Conservation (phyloP, 2,113 vertebrate genomes). For the Craseonycteris thonglongyai region DNA sequence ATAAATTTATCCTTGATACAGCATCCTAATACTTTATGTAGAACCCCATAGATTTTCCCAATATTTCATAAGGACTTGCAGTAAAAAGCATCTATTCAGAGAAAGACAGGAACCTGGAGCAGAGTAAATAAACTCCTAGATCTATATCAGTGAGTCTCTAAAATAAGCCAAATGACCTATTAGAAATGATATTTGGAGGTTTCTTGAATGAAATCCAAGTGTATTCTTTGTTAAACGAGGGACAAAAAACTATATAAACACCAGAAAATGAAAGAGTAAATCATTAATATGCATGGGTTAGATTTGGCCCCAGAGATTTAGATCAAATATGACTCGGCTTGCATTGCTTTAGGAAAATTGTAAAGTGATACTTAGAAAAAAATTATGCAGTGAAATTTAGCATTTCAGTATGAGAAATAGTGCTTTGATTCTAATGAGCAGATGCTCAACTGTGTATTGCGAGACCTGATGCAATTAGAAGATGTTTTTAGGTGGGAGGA, state of each 20-base stretch:
- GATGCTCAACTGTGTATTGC: constrained; percentile 74
- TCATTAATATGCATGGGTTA: constrained; percentile 58
- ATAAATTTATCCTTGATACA: not conserved
- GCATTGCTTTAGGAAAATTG: constrained; percentile 66
- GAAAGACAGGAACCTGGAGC: not conserved
- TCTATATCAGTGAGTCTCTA: not conserved
- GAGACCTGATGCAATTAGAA: constrained; percentile 77
- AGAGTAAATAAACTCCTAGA: not conserved
- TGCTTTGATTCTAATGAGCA: constrained; percentile 76
- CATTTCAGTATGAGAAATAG: constrained; percentile 70
- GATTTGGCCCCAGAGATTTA: constrained; percentile 58
- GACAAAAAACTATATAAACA: not conserved
- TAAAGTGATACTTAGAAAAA: constrained; percentile 44
- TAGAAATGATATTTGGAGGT: not conserved
- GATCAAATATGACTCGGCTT: constrained; percentile 50
- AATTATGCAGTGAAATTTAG: constrained; percentile 21
- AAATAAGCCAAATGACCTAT: not conserved
- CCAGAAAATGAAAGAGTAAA: not conserved
- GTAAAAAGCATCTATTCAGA: not conserved
- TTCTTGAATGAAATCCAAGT: constrained; percentile 48
- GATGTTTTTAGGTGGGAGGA: constrained; percentile 73
- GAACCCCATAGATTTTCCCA: not conserved
- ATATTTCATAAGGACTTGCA: not conserved
- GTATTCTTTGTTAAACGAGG: constrained; percentile 22
- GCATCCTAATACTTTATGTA: not conserved